Evolutionary conservation across 1,140 invertebrate genomes (phyloP).

Genomic region (Potamilus streckersoni): DNA sequence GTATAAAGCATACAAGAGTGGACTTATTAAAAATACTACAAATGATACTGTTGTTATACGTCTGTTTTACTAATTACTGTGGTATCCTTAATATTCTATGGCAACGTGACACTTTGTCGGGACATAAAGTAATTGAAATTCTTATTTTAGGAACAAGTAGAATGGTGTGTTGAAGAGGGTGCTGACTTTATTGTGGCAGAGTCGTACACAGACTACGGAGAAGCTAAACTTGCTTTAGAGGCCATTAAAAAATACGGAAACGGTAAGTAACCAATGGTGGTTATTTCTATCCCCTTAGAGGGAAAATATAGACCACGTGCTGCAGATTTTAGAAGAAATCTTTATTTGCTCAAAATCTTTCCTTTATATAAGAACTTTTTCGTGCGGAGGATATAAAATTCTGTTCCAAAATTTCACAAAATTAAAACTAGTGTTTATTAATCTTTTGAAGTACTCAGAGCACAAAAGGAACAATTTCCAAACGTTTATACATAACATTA

Average conservation of each 20-base stretch:
- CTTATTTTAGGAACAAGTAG: constrained; percentile 54
- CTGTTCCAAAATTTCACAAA: too few species aligned
- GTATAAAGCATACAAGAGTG: constrained; percentile 55
- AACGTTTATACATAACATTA: too few species aligned
- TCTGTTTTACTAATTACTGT: constrained; percentile 32
- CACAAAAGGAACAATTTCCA: too few species aligned
- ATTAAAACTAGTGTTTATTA: too few species aligned
- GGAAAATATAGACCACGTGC: too few species aligned
- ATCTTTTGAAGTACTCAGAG: too few species aligned
- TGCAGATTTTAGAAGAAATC: too few species aligned
- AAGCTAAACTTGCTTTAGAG: constrained; percentile 55
- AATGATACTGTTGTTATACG: constrained; percentile 43
- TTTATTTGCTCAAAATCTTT: too few species aligned
- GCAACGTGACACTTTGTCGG: neutral
- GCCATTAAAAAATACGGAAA: constrained; percentile 52
- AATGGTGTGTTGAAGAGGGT: constrained; percentile 55
- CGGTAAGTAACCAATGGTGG: constrained; percentile 17
- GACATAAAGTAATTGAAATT: neutral
- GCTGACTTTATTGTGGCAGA: constrained; percentile 60
- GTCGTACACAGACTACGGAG: constrained; percentile 51
- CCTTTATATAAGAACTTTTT: constrained; percentile 27
- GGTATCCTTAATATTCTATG: too few species aligned
- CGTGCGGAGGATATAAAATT: too few species aligned
- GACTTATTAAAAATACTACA: constrained; percentile 58
- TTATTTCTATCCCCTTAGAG: too few species aligned